Conservation (phyloP, 2,113 vertebrate species). For the Malurus elegans region DNA sequence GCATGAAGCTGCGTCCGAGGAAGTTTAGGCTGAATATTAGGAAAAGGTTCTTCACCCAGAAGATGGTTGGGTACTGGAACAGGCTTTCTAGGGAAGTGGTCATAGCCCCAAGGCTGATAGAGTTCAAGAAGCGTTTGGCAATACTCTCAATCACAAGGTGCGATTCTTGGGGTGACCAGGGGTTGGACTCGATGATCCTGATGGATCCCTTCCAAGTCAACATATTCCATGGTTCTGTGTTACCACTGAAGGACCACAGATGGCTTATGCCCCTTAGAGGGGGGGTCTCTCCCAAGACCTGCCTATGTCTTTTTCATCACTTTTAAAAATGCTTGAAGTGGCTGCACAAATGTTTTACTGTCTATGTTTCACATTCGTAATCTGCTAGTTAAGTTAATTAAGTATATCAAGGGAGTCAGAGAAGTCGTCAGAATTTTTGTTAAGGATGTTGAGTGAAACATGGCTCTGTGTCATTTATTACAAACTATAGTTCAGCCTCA, state of each 20-base stretch:
- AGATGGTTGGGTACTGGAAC: not conserved
- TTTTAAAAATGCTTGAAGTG: not conserved
- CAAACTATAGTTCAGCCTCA: not conserved
- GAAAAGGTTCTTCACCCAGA: no score
- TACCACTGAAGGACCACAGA: not conserved
- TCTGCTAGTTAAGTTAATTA: not conserved
- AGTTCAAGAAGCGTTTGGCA: not conserved
- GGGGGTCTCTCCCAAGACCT: not conserved
- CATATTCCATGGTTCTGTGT: not conserved
- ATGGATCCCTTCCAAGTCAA: not conserved
- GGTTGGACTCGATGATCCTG: not conserved
- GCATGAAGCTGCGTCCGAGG: not conserved
- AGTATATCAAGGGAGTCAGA: not conserved
- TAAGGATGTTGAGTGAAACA: not conserved
- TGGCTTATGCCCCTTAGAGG: accelerated
- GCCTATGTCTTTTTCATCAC: no score
- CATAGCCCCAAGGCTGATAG: not conserved
- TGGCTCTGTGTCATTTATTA: not conserved
- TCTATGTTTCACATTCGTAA: not conserved
- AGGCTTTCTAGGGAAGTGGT: not conserved
- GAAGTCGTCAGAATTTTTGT: not conserved
- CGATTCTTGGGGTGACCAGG: not conserved
- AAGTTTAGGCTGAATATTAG: not conserved
- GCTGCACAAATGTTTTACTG: not conserved
- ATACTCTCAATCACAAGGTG: not conserved